Evolutionary conservation across 2,797 vertebrate genomes (phyloP).

Genomic region (Sebastolobus alascanus): DNA sequence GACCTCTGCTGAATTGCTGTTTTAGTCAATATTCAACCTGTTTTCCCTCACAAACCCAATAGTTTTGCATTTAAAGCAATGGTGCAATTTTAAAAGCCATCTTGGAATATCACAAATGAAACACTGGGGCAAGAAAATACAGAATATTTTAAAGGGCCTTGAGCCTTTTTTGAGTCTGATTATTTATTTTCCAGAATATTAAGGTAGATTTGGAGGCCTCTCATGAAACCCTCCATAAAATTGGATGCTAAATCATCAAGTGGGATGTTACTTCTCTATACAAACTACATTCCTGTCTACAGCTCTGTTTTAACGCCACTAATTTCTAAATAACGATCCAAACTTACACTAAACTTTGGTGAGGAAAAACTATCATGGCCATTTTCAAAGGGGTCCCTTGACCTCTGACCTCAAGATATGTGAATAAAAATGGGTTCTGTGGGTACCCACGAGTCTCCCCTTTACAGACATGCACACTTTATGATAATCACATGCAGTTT

Average conservation of each 20-base stretch:
- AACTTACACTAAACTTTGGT: no score
- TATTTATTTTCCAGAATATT: background rate
- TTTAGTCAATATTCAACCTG: background rate
- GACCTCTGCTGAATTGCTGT: background rate
- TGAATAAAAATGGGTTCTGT: no score
- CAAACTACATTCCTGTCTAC: no score
- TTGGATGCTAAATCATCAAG: background rate
- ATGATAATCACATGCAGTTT: no score
- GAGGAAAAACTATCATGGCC: no score
- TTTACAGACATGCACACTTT: no score
- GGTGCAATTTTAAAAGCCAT: background rate
- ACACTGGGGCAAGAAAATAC: background rate
- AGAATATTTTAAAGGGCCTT: background rate
- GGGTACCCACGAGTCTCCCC: no score
- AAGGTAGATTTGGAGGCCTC: background rate
- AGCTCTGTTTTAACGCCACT: no score
- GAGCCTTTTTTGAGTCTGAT: background rate
- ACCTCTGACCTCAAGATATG: no score
- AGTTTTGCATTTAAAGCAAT: background rate
- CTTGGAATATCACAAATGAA: background rate
- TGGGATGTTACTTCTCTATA: background rate
- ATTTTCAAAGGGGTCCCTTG: no score
- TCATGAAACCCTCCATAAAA: background rate
- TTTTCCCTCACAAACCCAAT: background rate
- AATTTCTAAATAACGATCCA: no score